Percentiles rank a stretch among this genome's conserved stretches.
Conservation (phyloP, 2,888 invertebrate species). For the Alsophila aescularia region DNA sequence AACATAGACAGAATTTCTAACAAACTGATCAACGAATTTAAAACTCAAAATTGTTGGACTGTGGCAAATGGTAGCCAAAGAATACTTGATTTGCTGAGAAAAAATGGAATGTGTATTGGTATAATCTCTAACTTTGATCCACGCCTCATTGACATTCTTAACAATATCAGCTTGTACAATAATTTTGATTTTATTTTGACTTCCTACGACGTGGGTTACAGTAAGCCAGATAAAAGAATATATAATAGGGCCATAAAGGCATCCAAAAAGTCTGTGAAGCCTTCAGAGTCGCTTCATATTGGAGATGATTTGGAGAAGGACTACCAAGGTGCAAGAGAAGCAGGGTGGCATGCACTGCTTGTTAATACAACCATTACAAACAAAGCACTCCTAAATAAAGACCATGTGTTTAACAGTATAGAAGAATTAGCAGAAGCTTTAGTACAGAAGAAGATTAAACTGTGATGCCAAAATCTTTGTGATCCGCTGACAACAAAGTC, state of each 20-base stretch:
- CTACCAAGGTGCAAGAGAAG: slow-evolving; percentile 89
- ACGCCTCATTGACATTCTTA: slow-evolving; percentile 87
- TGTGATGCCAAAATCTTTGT: not conserved
- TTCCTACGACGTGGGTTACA: slow-evolving; percentile 89
- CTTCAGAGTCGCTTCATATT: slow-evolving; percentile 90
- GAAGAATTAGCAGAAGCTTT: slow-evolving; percentile 53
- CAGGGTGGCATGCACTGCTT: slow-evolving; percentile 89
- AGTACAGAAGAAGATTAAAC: slow-evolving; percentile 42
- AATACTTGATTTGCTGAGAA: slow-evolving; percentile 85
- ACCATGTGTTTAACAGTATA: slow-evolving; percentile 61
- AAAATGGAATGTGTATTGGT: slow-evolving; percentile 84
- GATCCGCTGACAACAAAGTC: too few species aligned
- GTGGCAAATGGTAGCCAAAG: slow-evolving; percentile 85
- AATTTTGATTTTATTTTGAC: slow-evolving; percentile 92
- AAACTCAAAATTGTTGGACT: slow-evolving; percentile 90
- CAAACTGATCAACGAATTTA: slow-evolving; percentile 88
- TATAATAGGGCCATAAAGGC: slow-evolving; percentile 86
- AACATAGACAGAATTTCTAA: slow-evolving; percentile 74
- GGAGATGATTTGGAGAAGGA: slow-evolving; percentile 92
- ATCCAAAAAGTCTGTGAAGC: slow-evolving; percentile 69
- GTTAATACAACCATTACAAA: slow-evolving; percentile 39
- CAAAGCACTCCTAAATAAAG: slow-evolving; percentile 42
- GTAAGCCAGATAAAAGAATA: slow-evolving; percentile 90
- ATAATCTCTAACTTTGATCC: slow-evolving; percentile 96
- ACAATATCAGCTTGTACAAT: slow-evolving; percentile 86